Evolutionary conservation across 2,888 invertebrate genomes (phyloP).

Genomic region (Ophonus ardosiacus): DNA sequence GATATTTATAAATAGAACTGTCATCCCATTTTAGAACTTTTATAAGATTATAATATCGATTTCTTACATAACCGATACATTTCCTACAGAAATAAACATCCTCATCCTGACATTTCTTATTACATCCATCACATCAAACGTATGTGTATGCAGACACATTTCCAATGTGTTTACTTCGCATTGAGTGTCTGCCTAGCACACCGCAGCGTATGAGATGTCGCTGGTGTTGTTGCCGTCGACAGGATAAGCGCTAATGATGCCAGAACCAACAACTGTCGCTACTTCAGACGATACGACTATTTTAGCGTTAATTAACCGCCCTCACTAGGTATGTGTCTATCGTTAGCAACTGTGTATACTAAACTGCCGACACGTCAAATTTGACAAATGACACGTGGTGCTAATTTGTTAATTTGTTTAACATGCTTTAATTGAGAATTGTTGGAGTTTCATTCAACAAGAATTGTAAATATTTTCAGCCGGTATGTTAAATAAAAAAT

Average conservation of each 20-base stretch:
- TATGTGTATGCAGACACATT: not conserved
- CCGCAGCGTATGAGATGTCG: not conserved
- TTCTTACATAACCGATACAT: not conserved
- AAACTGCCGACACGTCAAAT: slow-evolving; percentile 31
- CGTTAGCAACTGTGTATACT: slow-evolving; percentile 2
- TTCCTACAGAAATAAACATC: slow-evolving; percentile 20
- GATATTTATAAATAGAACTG: no score
- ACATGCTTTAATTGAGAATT: slow-evolving; percentile 5
- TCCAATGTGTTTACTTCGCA: not conserved
- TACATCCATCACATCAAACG: slow-evolving; percentile 33
- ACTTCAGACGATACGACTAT: slow-evolving; percentile 43
- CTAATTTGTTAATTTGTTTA: slow-evolving; percentile 56
- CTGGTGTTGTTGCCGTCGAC: slow-evolving; percentile 7
- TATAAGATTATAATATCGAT: no score
- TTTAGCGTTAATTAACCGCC: slow-evolving; percentile 54
- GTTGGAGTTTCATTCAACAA: no score
- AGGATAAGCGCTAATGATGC: slow-evolving; percentile 50
- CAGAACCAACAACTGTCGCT: slow-evolving; percentile 21
- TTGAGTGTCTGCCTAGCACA: slow-evolving; percentile 11
- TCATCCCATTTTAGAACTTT: no score
- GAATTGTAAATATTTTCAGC: not conserved
- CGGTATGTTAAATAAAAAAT: not conserved
- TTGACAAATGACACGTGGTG: slow-evolving; percentile 46
- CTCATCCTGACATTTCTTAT: slow-evolving; percentile 28
- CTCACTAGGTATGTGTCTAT: not conserved